Conservation (phyloP, 2,888 invertebrate genomes). For the Odontomyia ornata region DNA sequence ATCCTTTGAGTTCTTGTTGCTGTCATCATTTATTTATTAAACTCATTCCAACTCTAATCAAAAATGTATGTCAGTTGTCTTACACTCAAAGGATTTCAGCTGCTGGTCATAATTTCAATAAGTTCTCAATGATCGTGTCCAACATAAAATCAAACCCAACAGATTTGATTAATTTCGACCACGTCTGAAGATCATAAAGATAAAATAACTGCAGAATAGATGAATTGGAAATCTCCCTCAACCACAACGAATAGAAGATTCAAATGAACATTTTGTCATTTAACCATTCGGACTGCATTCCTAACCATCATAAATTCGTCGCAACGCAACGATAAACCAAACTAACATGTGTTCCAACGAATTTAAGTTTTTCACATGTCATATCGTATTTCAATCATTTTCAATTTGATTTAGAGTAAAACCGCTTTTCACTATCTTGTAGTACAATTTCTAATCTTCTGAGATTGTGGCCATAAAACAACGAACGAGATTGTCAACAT, state of each 20-base stretch:
- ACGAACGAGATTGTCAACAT: slow-evolving; percentile 26
- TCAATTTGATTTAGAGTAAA: slow-evolving; percentile 22
- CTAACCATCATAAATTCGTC: neutral
- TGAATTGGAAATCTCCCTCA: neutral
- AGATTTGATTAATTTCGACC: slow-evolving; percentile 28
- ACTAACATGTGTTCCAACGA: slow-evolving; percentile 16
- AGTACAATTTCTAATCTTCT: slow-evolving; percentile 9
- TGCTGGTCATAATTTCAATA: slow-evolving; percentile 27
- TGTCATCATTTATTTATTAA: too few species aligned
- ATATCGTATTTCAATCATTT: slow-evolving; percentile 40
- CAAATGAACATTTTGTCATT: neutral
- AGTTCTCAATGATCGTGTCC: neutral
- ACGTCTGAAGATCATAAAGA: slow-evolving; percentile 16
- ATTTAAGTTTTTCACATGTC: slow-evolving; percentile 28
- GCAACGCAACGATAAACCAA: neutral
- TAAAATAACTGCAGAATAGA: slow-evolving; percentile 23
- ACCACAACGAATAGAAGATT: neutral
- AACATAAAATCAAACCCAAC: neutral
- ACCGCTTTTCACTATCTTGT: slow-evolving; percentile 13
- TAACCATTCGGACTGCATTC: slow-evolving; percentile 16
- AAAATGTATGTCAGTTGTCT: too few species aligned
- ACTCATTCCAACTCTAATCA: too few species aligned
- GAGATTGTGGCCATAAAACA: slow-evolving; percentile 26
- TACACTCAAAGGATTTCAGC: neutral
- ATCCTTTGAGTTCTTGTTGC: too few species aligned